Conservation (phyloP, 2,888 invertebrate species). For the Caenorhabditis imperialis region DNA sequence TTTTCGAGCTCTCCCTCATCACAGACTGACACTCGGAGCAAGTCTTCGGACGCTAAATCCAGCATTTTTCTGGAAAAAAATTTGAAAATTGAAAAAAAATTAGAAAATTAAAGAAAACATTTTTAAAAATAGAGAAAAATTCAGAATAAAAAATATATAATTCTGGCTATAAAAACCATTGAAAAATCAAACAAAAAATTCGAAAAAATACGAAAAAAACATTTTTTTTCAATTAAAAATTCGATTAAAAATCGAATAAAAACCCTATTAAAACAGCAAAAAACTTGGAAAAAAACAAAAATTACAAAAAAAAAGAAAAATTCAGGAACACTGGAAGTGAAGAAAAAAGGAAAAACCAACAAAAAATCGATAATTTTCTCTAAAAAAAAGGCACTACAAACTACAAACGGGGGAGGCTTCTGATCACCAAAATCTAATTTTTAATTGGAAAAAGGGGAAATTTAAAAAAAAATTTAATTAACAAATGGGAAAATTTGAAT, state of each 20-base stretch:
- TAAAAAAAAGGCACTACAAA: not conserved
- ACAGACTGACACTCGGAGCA: conserved; percentile 48
- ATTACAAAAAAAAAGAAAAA: conserved; percentile 1
- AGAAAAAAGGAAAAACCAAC: too few species aligned
- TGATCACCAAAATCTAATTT: not conserved
- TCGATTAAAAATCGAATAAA: too few species aligned
- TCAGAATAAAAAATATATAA: conserved; percentile 12
- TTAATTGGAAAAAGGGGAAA: not conserved
- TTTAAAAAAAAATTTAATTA: conserved; percentile 1
- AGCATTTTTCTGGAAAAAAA: conserved; percentile 25
- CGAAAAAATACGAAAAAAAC: not conserved
- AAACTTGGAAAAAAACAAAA: not conserved
- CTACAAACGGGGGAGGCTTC: not conserved
- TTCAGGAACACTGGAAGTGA: too few species aligned
- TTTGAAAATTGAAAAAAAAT: not conserved
- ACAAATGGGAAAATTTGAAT: conserved; percentile 3
- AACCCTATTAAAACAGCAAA: not conserved
- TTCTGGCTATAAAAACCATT: too few species aligned
- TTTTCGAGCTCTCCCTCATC: conserved; percentile 51
- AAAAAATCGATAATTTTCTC: not conserved
- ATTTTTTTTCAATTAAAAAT: conserved; percentile 1
- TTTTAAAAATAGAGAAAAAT: not conserved
- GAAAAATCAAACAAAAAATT: too few species aligned
- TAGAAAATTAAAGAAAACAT: not conserved
- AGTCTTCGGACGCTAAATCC: conserved; percentile 22